phyloP scores from a whole-genome alignment of 2,113 vertebrate species.

The Merops nubicus region DNA sequence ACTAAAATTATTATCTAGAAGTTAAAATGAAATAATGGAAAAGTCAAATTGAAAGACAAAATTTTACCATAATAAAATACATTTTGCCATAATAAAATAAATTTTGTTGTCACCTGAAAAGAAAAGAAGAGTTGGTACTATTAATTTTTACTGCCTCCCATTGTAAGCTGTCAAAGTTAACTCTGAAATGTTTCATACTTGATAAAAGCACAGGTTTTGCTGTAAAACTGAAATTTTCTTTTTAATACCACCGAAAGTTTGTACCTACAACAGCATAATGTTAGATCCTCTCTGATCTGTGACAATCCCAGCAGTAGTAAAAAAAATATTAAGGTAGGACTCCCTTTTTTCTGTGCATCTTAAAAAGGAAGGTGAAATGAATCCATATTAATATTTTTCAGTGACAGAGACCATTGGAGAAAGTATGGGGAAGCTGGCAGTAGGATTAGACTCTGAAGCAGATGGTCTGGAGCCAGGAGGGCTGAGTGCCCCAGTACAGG shows the following conservation, averaged over 20 bases:
- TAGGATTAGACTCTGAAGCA: background rate
- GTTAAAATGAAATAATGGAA: background rate
- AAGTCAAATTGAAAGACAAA: background rate
- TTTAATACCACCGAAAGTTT: background rate
- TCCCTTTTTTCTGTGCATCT: background rate
- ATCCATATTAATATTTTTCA: background rate
- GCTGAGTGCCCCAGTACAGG: background rate
- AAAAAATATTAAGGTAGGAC: background rate
- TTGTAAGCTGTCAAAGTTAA: background rate
- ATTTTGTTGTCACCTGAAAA: background rate
- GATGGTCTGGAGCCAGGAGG: background rate
- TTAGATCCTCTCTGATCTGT: background rate
- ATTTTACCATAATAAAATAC: background rate
- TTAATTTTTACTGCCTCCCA: background rate
- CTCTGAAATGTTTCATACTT: background rate
- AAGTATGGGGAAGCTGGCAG: background rate
- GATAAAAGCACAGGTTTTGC: background rate
- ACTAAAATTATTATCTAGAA: background rate
- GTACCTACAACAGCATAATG: background rate
- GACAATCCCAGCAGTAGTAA: background rate
- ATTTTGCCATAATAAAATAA: background rate
- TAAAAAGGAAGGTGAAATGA: background rate
- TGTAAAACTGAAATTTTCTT: background rate
- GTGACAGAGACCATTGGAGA: background rate
- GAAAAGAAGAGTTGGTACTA: background rate